Evolutionary conservation across 2,888 invertebrate genomes (phyloP).

Genomic region (Ctena decussata): DNA sequence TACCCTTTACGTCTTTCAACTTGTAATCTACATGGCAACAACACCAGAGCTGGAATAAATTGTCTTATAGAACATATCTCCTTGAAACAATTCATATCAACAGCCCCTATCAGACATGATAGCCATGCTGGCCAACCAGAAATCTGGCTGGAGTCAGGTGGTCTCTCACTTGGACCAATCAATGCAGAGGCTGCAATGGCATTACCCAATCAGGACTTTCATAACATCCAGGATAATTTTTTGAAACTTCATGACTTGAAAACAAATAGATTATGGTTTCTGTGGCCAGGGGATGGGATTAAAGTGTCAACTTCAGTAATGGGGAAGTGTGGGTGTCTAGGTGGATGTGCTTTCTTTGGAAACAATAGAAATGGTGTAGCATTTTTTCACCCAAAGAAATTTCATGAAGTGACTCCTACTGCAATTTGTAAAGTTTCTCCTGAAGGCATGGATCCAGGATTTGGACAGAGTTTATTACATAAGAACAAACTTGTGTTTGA

Average conservation of each 20-base stretch:
- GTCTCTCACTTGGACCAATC: slow-evolving; percentile 95
- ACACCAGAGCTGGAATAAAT: slow-evolving; percentile 96
- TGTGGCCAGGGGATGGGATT: slow-evolving; percentile 92
- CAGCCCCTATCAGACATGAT: slow-evolving; percentile 82
- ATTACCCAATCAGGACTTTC: slow-evolving; percentile 87
- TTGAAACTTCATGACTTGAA: slow-evolving; percentile 91
- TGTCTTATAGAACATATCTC: slow-evolving; percentile 93
- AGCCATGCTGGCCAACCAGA: slow-evolving; percentile 71
- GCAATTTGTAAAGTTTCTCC: slow-evolving; percentile 82
- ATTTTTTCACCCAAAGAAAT: slow-evolving; percentile 92
- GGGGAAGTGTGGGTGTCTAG: slow-evolving; percentile 96
- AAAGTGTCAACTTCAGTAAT: slow-evolving; percentile 51
- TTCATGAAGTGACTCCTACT: slow-evolving; percentile 67
- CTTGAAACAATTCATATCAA: slow-evolving; percentile 90
- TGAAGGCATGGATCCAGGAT: slow-evolving; percentile 91
- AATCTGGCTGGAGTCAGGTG: slow-evolving; percentile 96
- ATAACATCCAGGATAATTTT: slow-evolving; percentile 86
- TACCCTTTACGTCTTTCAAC: slow-evolving; percentile 95
- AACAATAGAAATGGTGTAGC: slow-evolving; percentile 95
- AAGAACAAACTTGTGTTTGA: slow-evolving; percentile 95
- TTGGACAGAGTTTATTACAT: slow-evolving; percentile 97
- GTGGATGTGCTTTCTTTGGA: slow-evolving; percentile 98
- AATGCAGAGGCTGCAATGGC: slow-evolving; percentile 94
- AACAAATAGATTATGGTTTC: slow-evolving; percentile 96
- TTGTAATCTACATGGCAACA: slow-evolving; percentile 98